Conservation (phyloP, 2,888 invertebrate genomes). For the Oxytorus armatus region DNA sequence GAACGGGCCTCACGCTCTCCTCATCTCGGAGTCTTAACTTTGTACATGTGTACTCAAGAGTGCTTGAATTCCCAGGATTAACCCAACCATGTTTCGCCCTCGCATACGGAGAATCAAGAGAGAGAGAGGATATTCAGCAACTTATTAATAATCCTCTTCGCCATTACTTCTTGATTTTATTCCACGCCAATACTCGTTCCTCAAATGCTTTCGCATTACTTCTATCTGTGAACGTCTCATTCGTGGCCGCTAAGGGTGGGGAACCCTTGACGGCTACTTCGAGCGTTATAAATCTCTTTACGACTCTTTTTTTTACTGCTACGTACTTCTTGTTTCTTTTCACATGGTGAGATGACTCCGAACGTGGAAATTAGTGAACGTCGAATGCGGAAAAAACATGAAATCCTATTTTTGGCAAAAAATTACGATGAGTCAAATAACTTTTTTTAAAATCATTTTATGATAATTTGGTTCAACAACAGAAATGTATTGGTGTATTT, state of each 20-base stretch:
- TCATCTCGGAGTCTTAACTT: slow-evolving; percentile 34
- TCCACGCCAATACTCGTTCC: slow-evolving; percentile 15
- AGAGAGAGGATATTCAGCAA: slow-evolving; percentile 2
- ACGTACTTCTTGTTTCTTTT: not conserved
- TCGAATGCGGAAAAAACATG: not conserved
- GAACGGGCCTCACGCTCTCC: not conserved
- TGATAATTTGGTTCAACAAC: not conserved
- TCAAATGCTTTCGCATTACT: slow-evolving; percentile 2
- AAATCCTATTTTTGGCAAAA: no score
- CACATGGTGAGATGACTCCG: not conserved
- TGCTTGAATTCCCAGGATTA: slow-evolving; percentile 40
- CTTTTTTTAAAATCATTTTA: not conserved
- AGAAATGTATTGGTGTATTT: not conserved
- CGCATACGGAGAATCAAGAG: slow-evolving; percentile 3
- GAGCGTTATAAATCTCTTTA: slow-evolving; percentile 24
- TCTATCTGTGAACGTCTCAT: not conserved
- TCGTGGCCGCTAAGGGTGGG: no score
- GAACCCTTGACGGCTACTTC: not conserved
- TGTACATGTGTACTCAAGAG: slow-evolving; percentile 41
- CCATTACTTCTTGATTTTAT: slow-evolving; percentile 37
- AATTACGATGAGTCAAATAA: not conserved
- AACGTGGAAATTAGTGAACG: not conserved
- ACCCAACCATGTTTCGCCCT: slow-evolving; percentile 10
- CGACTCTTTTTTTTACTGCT: not conserved
- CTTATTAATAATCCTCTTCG: slow-evolving; percentile 49